Conservation (phyloP, 2,797 vertebrate genomes). For the Myotis findleyi region DNA sequence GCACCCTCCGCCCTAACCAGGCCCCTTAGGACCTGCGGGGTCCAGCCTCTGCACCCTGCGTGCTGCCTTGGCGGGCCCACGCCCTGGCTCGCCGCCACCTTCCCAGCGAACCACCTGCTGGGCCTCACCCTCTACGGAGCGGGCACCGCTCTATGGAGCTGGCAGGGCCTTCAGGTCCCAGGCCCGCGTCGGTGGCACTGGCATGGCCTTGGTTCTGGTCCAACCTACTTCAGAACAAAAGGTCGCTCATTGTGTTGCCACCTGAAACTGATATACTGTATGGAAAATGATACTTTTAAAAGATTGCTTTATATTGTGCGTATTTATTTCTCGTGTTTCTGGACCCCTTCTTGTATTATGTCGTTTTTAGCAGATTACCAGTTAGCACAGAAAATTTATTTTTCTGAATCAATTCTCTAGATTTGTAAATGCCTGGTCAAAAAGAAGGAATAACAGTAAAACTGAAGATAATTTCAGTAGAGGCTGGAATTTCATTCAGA, state of each 20-base stretch:
- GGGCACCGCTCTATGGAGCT: no score
- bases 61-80: background rate
- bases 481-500: slow-evolving; percentile 7
- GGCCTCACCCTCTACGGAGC: background rate
- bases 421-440: background rate
- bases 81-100: background rate
- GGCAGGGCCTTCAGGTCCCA: background rate
- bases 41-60: background rate
- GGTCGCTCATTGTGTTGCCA: background rate
- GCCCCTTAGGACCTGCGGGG: background rate
- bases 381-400: background rate
- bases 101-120: background rate
- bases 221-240: background rate
- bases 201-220: background rate
- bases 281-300: background rate
- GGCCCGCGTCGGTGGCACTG: background rate
- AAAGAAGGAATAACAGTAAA: background rate
- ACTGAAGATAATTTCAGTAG: background rate
- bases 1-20: background rate
- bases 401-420: background rate
- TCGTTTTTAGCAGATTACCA: background rate
- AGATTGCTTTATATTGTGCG: background rate
- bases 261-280: background rate
- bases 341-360: background rate
- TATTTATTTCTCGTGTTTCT: background rate